A percentile compares a stretch with the other conserved stretches of the same genome.
Evolutionary conservation across 23 tunicate species (phyloP).

Genomic region (Styela plicata): DNA sequence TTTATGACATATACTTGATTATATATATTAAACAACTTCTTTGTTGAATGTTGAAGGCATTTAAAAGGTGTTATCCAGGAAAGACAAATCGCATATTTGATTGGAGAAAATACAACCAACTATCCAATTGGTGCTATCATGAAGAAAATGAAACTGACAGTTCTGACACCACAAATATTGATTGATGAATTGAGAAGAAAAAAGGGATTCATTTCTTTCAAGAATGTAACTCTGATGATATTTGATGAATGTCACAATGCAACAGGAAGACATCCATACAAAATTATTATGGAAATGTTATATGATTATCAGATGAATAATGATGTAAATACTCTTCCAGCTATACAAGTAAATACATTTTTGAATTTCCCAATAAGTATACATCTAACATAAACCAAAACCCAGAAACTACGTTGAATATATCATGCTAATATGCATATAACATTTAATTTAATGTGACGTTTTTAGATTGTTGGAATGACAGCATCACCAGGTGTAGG

Average conservation of each 20-base stretch:
- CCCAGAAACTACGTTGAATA: no score
- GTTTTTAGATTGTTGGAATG: slow-evolving; percentile 56
- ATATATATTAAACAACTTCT: no score
- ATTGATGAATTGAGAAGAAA: slow-evolving; percentile 48
- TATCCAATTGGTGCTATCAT: slow-evolving; percentile 45
- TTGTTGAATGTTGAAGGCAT: not conserved
- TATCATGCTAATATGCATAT: not conserved
- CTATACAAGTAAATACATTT: not conserved
- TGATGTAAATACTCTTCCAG: not conserved
- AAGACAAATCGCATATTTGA: slow-evolving; percentile 16
- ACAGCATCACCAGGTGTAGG: slow-evolving; percentile 69
- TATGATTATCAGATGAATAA: slow-evolving; percentile 23
- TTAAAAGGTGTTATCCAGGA: slow-evolving; percentile 8
- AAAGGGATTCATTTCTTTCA: slow-evolving; percentile 23
- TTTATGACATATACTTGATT: no score
- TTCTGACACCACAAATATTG: slow-evolving; percentile 72
- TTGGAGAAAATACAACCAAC: slow-evolving; percentile 31
- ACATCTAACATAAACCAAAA: no score
- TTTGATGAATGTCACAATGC: slow-evolving; percentile 84
- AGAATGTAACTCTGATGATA: slow-evolving; percentile 45
- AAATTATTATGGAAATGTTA: slow-evolving; percentile 53
- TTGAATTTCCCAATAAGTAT: no score
- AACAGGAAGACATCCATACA: slow-evolving; percentile 63
- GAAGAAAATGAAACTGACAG: slow-evolving; percentile 21
- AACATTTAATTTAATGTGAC: no score